Evolutionary conservation across 1,140 invertebrate species (phyloP), one percentile per base, ranked within the genome.

Genomic region (Halesus radiatus): DNA sequence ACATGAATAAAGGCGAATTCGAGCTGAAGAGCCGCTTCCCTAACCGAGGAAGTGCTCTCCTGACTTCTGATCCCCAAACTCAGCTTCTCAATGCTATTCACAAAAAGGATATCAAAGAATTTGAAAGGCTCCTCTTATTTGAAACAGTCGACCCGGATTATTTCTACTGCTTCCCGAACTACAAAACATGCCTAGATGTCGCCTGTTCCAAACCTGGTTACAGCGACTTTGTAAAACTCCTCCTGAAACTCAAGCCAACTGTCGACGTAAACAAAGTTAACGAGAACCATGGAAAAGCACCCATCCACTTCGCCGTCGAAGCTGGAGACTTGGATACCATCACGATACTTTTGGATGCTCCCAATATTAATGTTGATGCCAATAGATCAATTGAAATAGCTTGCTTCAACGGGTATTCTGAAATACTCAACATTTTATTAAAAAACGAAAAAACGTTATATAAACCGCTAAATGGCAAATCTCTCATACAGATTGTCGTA

Each of bases 261-360:
- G 93, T 92, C 0, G 88, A 94, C 86, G 90, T 93, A 0, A 94
- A 94, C 84, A 90, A 86, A 84, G 86, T 92, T 4, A 92, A 92
- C 85, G 90, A 90, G 83, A 90, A 90, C 1, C 88, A 91, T 3
- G 91, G 92, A 52, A 92, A 92, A 81, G 90, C 91, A 1, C 92
- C 93, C 0, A 88, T 95, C 52, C 94, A 94, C 86, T 93, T 93
- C 75, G 93, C 93, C 1, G 89, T 91, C 16, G 77, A 13, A 92
- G 93, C 81, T 32, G 32, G 32, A 32, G 32, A 32, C 32, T 3
- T 32, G 2, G 32, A 32, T 32, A 32, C 32, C 32, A 32, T 32
- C 4, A 32, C 0, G 0, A 32, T 0, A 3, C 32, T 32, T 32
- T 6, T 32, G 32, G 32, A 32, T 5, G 32, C 0, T 32, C 32